These are phyloP conservation scores for Melanotaenia pygmaea DNA, from an alignment of 2,797 vertebrate species.

Conservation along the genomic window DNA sequence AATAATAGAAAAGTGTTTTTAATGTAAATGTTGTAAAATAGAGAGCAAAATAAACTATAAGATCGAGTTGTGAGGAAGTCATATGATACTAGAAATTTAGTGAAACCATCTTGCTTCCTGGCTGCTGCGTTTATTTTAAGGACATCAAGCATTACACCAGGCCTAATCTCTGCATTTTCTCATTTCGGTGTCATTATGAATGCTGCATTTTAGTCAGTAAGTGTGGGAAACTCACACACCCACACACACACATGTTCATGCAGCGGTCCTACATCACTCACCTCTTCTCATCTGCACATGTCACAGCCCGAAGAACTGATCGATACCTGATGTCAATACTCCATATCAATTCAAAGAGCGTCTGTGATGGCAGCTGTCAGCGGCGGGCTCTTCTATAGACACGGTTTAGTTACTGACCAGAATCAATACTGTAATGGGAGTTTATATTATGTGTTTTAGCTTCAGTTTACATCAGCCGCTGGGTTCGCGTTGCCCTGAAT, in stretches of 20 bases:
- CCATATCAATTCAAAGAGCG: constrained; percentile 58
- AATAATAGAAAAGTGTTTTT: background rate
- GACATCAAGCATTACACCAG: constrained; percentile 23
- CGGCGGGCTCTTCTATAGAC: constrained; percentile 26
- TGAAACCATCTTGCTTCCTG: constrained; percentile 5
- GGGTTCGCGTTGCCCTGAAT: constrained; percentile 35
- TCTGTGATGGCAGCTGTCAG: constrained; percentile 46
- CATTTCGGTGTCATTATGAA: constrained; percentile 23
- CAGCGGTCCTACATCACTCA: constrained; percentile 31
- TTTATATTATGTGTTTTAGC: constrained; percentile 47
- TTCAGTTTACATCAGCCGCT: constrained; percentile 30
- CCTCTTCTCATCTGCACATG: constrained; percentile 41
- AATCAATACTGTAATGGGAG: constrained; percentile 56
- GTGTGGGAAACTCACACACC: constrained; percentile 16
- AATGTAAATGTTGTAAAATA: background rate
- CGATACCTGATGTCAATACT: constrained; percentile 56
- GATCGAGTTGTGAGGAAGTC: background rate
- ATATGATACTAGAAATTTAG: background rate
- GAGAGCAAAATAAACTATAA: background rate
- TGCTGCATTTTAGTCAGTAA: constrained; percentile 8
- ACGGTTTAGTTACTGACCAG: constrained; percentile 62
- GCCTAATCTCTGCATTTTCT: constrained; percentile 56
- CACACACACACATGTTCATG: background rate
- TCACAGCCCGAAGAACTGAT: constrained; percentile 47
- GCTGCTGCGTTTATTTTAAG: constrained; percentile 53